phyloP scores from a whole-genome alignment of 2,888 invertebrate species.

The Tetragonisca angustula region DNA sequence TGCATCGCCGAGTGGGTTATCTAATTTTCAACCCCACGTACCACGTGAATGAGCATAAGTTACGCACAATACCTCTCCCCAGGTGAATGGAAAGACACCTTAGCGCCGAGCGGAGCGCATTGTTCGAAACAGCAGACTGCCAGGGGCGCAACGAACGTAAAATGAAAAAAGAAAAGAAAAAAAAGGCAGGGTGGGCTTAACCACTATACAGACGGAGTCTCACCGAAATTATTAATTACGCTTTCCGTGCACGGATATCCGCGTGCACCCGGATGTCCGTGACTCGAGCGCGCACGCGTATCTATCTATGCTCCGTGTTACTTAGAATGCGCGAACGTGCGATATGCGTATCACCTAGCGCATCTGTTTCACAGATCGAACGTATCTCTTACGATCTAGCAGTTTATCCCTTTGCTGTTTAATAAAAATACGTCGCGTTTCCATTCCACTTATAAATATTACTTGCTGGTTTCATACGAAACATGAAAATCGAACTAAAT shows the following conservation, averaged over 20 bases:
- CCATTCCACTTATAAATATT: background rate
- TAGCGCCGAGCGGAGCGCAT: conserved; percentile 43
- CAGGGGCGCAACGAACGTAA: conserved; percentile 20
- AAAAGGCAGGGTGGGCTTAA: conserved; percentile 31
- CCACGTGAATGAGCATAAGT: conserved; percentile 45
- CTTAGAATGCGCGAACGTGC: conserved; percentile 43
- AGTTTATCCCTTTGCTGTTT: background rate
- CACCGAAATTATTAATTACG: conserved; percentile 73
- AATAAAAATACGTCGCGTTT: background rate
- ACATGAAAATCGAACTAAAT: background rate
- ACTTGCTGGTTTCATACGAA: background rate
- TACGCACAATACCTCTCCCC: conserved; percentile 51
- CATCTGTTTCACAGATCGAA: conserved; percentile 38
- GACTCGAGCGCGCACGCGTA: conserved; percentile 24
- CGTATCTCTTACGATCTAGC: background rate
- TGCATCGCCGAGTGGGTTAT: conserved; percentile 54
- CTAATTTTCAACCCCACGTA: conserved; percentile 64
- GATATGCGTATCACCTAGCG: conserved; percentile 24
- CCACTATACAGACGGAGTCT: conserved; percentile 32
- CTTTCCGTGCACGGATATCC: conserved; percentile 64
- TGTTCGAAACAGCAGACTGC: conserved; percentile 35
- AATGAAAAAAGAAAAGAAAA: background rate
- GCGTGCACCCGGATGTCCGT: conserved; percentile 67
- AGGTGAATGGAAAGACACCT: conserved; percentile 58
- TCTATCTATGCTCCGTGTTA: background rate